Percentiles rank a stretch among this genome's conserved stretches.
phyloP scores from a whole-genome alignment of 1,140 invertebrate species.

The Littorina saxatilis region DNA sequence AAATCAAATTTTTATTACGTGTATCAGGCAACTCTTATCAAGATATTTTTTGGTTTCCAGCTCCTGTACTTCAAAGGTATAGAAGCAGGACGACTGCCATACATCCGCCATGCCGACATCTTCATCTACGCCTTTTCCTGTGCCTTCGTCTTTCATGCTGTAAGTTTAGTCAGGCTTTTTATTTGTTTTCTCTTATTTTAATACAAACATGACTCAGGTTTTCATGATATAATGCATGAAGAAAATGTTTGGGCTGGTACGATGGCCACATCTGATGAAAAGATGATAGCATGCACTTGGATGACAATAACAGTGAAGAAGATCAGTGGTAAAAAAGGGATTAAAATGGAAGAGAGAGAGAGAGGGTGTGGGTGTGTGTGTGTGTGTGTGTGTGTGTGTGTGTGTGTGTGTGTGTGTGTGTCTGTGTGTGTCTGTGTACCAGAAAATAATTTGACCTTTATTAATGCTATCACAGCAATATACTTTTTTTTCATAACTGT shows the following conservation, averaged over 20 bases:
- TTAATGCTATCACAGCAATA: not conserved
- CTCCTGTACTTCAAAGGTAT: slow-evolving; percentile 73
- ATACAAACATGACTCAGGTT: not conserved
- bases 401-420: slow-evolving; percentile 20
- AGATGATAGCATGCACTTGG: no score
- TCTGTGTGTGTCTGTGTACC: slow-evolving; percentile 4
- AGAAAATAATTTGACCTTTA: not conserved
- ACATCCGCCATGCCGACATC: slow-evolving; percentile 69
- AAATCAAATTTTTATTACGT: no score
- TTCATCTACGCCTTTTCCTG: slow-evolving; percentile 88
- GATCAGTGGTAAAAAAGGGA: not conserved
- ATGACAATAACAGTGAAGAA: not conserved
- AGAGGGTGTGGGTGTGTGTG: not conserved
- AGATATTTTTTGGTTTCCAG: slow-evolving; percentile 56
- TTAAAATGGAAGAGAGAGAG: not conserved
- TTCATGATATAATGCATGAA: not conserved
- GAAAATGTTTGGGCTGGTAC: no score
- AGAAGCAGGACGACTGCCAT: slow-evolving; percentile 62
- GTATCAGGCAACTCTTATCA: no score
- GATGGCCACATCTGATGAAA: no score
- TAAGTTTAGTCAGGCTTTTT: no score
- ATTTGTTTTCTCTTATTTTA: not conserved
- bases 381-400: not conserved
- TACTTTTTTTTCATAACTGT: no score
- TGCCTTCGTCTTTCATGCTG: slow-evolving; percentile 86